Percentiles rank a stretch among this genome's conserved stretches.
These are phyloP conservation scores for Listrodromus nycthemerus DNA, from an alignment of 2,888 invertebrate species.

Conservation along the genomic window DNA sequence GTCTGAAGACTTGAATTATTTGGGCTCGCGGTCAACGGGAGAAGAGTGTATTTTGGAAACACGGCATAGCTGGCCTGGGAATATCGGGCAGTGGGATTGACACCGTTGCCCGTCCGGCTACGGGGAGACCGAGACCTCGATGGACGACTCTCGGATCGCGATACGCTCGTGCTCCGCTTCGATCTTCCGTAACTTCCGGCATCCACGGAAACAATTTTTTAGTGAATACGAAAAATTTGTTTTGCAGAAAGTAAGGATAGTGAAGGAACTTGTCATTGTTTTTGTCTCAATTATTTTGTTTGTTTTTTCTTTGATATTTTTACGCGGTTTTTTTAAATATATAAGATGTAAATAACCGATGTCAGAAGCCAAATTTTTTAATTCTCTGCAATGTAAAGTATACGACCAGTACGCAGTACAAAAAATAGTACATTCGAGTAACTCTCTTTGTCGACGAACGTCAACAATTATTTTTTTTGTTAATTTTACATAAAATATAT, in stretches of 20 bases:
- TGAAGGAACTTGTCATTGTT: not conserved
- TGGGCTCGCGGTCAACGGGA: conserved; percentile 69
- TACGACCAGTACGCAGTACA: not conserved
- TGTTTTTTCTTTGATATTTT: not conserved
- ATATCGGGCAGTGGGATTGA: conserved; percentile 66
- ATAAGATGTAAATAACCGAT: not conserved
- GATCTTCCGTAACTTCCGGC: not conserved
- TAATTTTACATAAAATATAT: too few species aligned
- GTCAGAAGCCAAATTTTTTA: not conserved
- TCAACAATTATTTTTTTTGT: too few species aligned
- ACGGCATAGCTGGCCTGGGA: conserved; percentile 76
- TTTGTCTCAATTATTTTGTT: not conserved
- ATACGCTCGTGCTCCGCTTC: not conserved
- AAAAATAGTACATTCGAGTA: too few species aligned
- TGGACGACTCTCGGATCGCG: not conserved
- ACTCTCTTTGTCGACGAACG: too few species aligned
- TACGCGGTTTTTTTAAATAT: not conserved
- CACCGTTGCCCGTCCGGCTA: conserved; percentile 34
- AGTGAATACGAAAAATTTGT: not conserved
- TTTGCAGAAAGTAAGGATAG: not conserved
- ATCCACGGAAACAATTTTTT: not conserved
- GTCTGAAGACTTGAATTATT: conserved; percentile 72
- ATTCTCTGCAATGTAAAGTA: not conserved
- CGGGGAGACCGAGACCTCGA: conserved; percentile 7
- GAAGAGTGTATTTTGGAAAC: conserved; percentile 79